Percentiles rank a stretch among this genome's conserved stretches.
Conservation (phyloP, 2,888 invertebrate species). For the Lepidochrysops patricia region DNA sequence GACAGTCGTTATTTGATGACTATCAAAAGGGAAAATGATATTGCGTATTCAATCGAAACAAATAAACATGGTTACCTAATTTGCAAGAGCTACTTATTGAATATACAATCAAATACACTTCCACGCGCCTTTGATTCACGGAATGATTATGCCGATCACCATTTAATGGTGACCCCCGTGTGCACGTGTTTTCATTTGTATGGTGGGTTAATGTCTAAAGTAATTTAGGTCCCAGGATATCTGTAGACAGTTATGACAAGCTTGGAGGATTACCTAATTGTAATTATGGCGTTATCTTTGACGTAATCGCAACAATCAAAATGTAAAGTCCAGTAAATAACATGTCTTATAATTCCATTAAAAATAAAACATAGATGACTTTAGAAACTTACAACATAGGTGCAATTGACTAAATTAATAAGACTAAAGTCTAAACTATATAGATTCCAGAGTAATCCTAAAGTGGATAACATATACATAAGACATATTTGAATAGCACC, state of each 20-base stretch:
- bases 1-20: neutral
- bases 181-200: slow-evolving; percentile 20
- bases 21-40: slow-evolving; percentile 8
- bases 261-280: no score
- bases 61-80: slow-evolving; percentile 42
- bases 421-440: neutral
- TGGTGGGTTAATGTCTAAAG: neutral
- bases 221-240: neutral
- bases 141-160: slow-evolving; percentile 50
- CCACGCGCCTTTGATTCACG: slow-evolving; percentile 50
- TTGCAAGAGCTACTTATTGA: slow-evolving; percentile 49
- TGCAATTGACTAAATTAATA: neutral
- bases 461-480: neutral
- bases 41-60: slow-evolving; percentile 30
- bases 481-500: neutral
- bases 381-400: neutral
- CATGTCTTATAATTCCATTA: no score
- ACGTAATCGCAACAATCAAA: no score
- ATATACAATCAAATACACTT: slow-evolving; percentile 49
- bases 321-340: no score
- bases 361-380: no score
- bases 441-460: neutral
- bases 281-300: no score
- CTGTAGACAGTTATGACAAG: neutral
- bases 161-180: slow-evolving; percentile 40